A percentile compares a stretch with the other conserved stretches of the same genome.
These are phyloP conservation scores for Eleutherodactylus coqui DNA, from an alignment of 2,797 vertebrate genomes.

Conservation along the genomic window DNA sequence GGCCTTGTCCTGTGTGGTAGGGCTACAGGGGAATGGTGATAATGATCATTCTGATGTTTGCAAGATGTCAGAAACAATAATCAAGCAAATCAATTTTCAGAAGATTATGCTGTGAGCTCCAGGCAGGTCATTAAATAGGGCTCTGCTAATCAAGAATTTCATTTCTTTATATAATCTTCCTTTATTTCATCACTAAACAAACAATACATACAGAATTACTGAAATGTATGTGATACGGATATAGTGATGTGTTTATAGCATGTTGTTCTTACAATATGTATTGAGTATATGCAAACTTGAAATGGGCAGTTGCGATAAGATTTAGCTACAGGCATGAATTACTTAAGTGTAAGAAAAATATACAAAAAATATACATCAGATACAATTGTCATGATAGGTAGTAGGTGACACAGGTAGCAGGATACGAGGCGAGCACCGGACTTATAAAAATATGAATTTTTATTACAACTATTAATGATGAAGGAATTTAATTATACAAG, in stretches of 20 bases:
- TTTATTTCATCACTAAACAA: background rate
- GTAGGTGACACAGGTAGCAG: too few relatives aligned
- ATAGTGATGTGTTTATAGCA: background rate
- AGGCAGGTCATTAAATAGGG: background rate
- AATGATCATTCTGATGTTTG: slow-evolving; percentile 34
- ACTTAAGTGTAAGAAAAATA: background rate
- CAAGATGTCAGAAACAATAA: slow-evolving; percentile 25
- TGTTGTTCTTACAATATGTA: too few relatives aligned
- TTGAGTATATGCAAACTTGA: background rate
- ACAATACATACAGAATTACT: background rate
- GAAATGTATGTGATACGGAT: background rate
- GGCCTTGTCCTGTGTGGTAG: background rate
- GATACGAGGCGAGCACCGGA: too few relatives aligned
- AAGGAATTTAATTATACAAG: too few relatives aligned
- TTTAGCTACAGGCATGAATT: background rate
- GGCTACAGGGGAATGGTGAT: background rate
- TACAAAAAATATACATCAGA: too few relatives aligned
- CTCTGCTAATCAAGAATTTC: background rate
- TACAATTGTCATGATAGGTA: too few relatives aligned
- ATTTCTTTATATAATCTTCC: background rate
- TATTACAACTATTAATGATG: too few relatives aligned
- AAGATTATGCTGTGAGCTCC: slow-evolving; percentile 23
- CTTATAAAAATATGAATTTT: too few relatives aligned
- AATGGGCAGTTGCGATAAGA: background rate
- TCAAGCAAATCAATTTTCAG: slow-evolving; percentile 17